A percentile compares a stretch with the other conserved stretches of the same genome.
These are phyloP conservation scores for Hermetia illucens DNA, from an alignment of 1,140 invertebrate genomes.

Conservation along the genomic window DNA sequence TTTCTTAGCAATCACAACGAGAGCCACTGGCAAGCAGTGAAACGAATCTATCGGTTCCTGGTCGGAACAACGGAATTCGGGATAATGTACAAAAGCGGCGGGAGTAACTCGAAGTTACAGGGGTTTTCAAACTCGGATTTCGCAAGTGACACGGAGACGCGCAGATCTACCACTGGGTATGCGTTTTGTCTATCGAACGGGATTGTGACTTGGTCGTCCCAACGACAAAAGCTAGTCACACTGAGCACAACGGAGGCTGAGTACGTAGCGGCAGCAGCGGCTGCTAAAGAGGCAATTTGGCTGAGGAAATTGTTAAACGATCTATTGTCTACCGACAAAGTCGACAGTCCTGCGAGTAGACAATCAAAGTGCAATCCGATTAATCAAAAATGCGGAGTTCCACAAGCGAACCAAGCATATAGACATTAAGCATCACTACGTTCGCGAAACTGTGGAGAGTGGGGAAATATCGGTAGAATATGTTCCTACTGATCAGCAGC, in stretches of 20 bases:
- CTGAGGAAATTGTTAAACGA: conserved; percentile 15
- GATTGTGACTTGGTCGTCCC: conserved; percentile 22
- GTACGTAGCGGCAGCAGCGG: conserved; percentile 18
- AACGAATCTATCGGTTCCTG: conserved; percentile 21
- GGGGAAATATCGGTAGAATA: conserved; percentile 7
- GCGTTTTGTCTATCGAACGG: conserved; percentile 14
- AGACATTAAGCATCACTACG: conserved; percentile 12
- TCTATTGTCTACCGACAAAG: conserved; percentile 3
- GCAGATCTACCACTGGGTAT: conserved; percentile 21
- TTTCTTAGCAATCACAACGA: conserved; percentile 14
- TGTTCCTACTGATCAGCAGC: conserved; percentile 10
- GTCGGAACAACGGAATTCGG: too few relatives aligned
- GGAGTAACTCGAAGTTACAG: too few relatives aligned
- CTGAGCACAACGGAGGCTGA: conserved; percentile 32
- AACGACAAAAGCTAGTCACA: conserved; percentile 22
- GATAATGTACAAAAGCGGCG: too few relatives aligned
- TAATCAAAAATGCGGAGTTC: conserved; percentile 9
- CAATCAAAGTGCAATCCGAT: conserved; percentile 11
- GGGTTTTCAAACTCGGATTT: too few relatives aligned
- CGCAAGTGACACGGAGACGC: conserved; percentile 16
- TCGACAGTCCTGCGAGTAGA: conserved; percentile 7
- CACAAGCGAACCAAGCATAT: conserved; percentile 11
- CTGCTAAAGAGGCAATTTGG: conserved; percentile 18
- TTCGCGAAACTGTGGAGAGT: conserved; percentile 8
- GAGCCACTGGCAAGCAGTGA: conserved; percentile 18